Evolutionary conservation across 2,888 invertebrate species (phyloP), one percentile per base, ranked within the genome.

Genomic region (Ormyrus labotus): DNA sequence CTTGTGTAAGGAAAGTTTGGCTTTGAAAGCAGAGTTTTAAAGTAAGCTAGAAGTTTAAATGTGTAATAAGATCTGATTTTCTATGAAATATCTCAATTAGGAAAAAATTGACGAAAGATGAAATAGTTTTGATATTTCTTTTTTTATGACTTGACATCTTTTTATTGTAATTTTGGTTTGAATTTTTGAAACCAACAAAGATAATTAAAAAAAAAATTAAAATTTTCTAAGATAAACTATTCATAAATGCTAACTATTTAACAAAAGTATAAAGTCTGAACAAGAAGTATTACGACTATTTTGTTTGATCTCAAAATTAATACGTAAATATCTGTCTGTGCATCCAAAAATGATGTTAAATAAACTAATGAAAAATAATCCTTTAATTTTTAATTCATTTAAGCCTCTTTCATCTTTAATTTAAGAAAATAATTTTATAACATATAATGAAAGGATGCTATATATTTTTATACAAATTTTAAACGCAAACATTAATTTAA

Each of bases 341-440:
- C 65, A 71, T 78, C 72, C 50, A 78, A 78, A 71, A 61, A 55
- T 72, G 19, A 55, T 53, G 19, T 55, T 9, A 78, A 78, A 74
- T 73, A 78, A 78, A 78, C 61, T 58, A 80, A 71, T 55, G 34
- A 74, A 19, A 60, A 74, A 67, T 51, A n/a, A 67, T 67, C 19
- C 72, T 19, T 50, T 76, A 8, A 75, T 51, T 67, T 60, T 75
- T 60, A 51, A 67, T 55, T 60, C 45, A 75, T 60, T 50, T 57
- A 57, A 64, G 13, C 47, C 45, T 63, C 68, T 55, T 61, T 71
- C 60, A 19, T n/a, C 65, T 45, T 64, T 70, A 60, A 55, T 65
- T n/a, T 57, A 67, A 11, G 48, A 5, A 61, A 19, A 19, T 10
- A 50, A 10, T 69, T 47, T 50, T 67, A 3, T 65, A 45, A 60